These are phyloP conservation scores for Escarpia spicata DNA, from an alignment of 2,888 invertebrate species.

Conservation along the genomic window DNA sequence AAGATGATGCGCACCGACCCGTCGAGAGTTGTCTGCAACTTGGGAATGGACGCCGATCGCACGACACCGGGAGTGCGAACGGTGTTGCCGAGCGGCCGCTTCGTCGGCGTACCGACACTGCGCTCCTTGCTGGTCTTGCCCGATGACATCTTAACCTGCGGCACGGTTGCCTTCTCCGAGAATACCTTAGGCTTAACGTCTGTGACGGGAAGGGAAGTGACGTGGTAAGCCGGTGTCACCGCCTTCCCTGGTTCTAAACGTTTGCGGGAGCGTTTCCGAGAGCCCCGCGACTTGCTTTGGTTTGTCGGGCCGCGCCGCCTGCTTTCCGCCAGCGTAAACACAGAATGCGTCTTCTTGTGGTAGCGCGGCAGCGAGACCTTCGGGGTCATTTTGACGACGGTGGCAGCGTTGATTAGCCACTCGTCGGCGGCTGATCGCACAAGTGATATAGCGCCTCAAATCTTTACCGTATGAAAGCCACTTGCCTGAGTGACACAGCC, in stretches of 20 bases:
- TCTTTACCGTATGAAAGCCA: background rate
- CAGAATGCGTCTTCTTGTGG: background rate
- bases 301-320: background rate
- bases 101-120: background rate
- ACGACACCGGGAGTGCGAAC: background rate
- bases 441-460: background rate
- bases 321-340: background rate
- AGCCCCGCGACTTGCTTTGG: background rate
- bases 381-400: background rate
- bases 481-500: background rate
- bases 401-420: background rate
- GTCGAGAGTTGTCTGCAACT: background rate
- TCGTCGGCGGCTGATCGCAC: background rate
- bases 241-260: background rate
- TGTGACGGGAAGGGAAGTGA: background rate
- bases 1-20: background rate
- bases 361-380: background rate
- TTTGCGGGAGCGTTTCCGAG: background rate
- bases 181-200: background rate
- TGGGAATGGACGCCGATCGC: background rate
- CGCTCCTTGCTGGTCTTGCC: background rate
- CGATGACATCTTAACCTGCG: background rate
- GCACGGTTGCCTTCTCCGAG: background rate
- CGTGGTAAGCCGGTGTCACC: background rate
- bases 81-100: background rate